Evolutionary conservation across 2,888 invertebrate species (phyloP).

Genomic region (Hydroisotoma schaefferi): DNA sequence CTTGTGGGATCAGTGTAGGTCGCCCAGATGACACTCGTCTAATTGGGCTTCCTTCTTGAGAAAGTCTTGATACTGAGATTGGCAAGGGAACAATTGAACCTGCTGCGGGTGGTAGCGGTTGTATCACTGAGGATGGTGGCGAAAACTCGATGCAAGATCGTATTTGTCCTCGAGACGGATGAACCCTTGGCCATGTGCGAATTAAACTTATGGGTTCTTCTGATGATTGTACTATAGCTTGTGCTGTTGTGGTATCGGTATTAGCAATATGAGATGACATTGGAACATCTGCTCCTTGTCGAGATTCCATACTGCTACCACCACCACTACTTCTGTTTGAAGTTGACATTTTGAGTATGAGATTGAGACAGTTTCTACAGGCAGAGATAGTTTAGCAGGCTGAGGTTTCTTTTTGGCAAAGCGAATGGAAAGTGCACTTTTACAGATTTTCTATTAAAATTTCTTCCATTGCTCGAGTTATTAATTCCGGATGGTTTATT

Average conservation of each 20-base stretch:
- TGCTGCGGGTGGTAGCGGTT: too few relatives aligned
- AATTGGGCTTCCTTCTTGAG: constrained; percentile 6
- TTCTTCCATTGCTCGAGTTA: too few relatives aligned
- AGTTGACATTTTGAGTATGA: too few relatives aligned
- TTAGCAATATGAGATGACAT: too few relatives aligned
- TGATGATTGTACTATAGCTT: background rate
- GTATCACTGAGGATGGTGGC: constrained; percentile 8
- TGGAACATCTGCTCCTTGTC: background rate
- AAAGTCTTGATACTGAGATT: background rate
- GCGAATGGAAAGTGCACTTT: too few relatives aligned
- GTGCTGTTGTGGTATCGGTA: too few relatives aligned
- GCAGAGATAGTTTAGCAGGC: too few relatives aligned
- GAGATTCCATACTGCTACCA: background rate
- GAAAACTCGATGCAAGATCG: constrained; percentile 46
- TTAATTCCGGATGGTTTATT: too few relatives aligned
- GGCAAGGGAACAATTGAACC: constrained; percentile 3
- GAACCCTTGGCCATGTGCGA: constrained; percentile 43
- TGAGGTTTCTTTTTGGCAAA: too few relatives aligned
- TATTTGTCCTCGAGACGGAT: constrained; percentile 36
- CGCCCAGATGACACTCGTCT: background rate
- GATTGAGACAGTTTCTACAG: too few relatives aligned
- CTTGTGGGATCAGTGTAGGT: background rate
- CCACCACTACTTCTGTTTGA: too few relatives aligned
- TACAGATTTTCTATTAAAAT: too few relatives aligned
- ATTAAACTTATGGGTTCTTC: constrained; percentile 23